Evolutionary conservation across 2,797 vertebrate genomes (phyloP).

Genomic region (Microchirus variegatus): DNA sequence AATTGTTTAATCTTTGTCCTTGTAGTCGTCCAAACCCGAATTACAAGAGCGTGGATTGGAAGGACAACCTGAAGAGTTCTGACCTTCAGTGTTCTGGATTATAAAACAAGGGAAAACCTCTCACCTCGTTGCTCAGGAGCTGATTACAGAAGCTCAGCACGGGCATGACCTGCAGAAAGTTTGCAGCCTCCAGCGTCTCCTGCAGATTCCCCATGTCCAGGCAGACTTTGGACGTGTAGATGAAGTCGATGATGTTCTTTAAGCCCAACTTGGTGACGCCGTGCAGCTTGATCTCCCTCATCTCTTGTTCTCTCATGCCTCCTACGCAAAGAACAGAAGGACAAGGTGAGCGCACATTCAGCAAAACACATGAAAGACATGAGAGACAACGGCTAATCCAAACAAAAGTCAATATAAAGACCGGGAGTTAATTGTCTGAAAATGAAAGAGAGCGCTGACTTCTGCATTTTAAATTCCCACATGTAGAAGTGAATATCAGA

Average conservation of each 20-base stretch:
- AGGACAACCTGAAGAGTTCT: conserved; percentile 6
- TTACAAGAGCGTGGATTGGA: not conserved
- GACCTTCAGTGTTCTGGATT: not conserved
- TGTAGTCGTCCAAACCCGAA: too few relatives aligned
- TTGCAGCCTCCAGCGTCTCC: conserved; percentile 85
- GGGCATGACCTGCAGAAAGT: conserved; percentile 85
- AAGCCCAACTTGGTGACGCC: conserved; percentile 81
- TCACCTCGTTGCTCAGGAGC: conserved; percentile 85
- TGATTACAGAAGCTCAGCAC: conserved; percentile 85
- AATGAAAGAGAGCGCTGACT: too few relatives aligned
- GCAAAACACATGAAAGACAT: too few relatives aligned
- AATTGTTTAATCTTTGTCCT: too few relatives aligned
- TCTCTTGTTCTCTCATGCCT: conserved; percentile 86
- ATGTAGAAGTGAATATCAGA: too few relatives aligned
- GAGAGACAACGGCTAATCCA: too few relatives aligned
- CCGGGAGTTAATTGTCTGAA: too few relatives aligned
- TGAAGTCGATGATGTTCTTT: conserved; percentile 86
- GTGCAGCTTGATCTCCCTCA: conserved; percentile 84
- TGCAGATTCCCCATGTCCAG: conserved; percentile 81
- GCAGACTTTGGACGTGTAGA: conserved; percentile 82
- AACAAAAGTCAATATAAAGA: too few relatives aligned
- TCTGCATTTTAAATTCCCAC: too few relatives aligned
- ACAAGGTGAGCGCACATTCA: conserved; percentile 29
- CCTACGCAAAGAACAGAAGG: conserved; percentile 59
- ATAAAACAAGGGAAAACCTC: not conserved